Evolutionary conservation across 2,113 vertebrate genomes (phyloP).

Genomic region (Ciconia maguari): DNA sequence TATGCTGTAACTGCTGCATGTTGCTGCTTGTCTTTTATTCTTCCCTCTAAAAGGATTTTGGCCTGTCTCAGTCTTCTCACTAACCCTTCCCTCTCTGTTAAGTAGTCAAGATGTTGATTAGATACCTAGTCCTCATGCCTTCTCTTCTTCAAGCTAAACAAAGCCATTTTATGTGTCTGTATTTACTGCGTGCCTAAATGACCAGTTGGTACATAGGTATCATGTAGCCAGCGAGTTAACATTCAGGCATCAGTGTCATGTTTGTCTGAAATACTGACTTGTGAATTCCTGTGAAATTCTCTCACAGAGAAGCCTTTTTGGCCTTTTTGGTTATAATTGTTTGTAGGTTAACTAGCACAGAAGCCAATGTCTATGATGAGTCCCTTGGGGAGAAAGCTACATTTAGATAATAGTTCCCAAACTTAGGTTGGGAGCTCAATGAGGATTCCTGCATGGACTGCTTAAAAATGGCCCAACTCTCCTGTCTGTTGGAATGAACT

Average conservation of each 20-base stretch:
- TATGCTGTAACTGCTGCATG: neutral
- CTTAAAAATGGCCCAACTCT: neutral
- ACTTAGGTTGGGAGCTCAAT: neutral
- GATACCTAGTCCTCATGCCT: neutral
- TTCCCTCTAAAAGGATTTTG: neutral
- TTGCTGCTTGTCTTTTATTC: neutral
- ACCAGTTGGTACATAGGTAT: fast-evolving
- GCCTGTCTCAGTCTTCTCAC: neutral
- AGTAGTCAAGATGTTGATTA: neutral
- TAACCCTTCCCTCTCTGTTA: neutral
- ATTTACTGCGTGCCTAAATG: neutral
- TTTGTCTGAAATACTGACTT: neutral
- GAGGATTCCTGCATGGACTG: neutral
- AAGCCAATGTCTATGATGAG: neutral
- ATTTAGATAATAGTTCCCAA: neutral
- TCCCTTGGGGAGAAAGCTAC: neutral
- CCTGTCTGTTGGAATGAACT: neutral
- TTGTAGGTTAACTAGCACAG: neutral
- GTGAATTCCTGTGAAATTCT: neutral
- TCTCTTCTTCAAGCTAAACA: neutral
- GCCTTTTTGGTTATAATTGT: too few relatives aligned
- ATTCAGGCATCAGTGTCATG: neutral
- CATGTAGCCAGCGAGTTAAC: neutral
- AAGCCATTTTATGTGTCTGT: neutral
- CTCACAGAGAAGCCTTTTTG: too few relatives aligned